These are phyloP conservation scores for Antrozous pallidus DNA, from an alignment of 2,797 vertebrate genomes.

Conservation along the genomic window DNA sequence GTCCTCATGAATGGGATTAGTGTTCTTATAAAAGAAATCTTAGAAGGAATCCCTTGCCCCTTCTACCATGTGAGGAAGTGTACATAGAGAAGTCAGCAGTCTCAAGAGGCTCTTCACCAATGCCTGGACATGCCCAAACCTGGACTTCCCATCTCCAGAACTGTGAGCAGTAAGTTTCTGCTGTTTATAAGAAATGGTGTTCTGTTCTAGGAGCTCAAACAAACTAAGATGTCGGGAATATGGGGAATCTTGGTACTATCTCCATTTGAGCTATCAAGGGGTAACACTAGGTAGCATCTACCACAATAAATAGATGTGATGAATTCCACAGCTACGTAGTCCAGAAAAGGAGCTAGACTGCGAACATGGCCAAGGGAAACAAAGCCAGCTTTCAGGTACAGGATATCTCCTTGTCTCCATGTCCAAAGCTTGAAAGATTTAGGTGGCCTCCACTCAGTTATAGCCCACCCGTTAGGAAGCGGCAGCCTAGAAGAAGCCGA, in stretches of 20 bases:
- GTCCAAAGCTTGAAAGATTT: not conserved
- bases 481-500: not conserved
- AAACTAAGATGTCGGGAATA: not conserved
- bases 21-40: not conserved
- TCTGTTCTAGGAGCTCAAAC: not conserved
- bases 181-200: not conserved
- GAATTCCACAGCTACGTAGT: not conserved
- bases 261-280: not conserved
- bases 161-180: not conserved
- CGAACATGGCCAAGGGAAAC: rapidly evolving
- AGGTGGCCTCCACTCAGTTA: not conserved
- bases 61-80: not conserved
- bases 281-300: not conserved
- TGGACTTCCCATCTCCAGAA: not conserved
- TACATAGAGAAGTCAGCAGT: not conserved
- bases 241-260: not conserved
- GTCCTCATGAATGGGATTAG: not conserved
- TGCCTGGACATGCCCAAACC: not conserved
- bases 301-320: not conserved
- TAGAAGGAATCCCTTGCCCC: not conserved
- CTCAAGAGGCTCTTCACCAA: not conserved
- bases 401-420: not conserved
- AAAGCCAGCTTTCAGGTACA: not conserved
- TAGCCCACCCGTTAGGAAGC: too few relatives aligned
- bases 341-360: not conserved